Percentiles rank a stretch among this genome's conserved stretches.
These are phyloP conservation scores for Rapana venosa DNA, from an alignment of 2,888 invertebrate genomes.

Conservation along the genomic window DNA sequence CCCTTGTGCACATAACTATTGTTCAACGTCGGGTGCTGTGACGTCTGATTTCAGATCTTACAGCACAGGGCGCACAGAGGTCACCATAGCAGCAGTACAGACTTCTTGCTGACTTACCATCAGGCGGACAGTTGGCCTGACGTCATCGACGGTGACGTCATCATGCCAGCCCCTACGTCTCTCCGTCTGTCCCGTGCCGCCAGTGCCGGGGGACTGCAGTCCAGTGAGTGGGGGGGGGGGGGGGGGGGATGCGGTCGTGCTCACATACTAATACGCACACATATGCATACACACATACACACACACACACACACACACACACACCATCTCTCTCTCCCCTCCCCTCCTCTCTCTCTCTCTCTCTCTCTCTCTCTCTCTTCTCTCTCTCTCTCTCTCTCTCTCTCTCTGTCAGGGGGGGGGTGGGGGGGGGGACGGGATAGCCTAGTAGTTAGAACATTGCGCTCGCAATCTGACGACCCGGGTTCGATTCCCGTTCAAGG, in stretches of 20 bases:
- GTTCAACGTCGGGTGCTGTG: no score
- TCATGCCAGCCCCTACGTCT: conserved; percentile 12
- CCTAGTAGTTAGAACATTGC: no score
- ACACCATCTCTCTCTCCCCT: background rate
- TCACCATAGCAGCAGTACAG: background rate
- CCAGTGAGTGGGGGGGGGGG: background rate
- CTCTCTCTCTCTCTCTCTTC: background rate
- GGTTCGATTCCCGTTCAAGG: no score
- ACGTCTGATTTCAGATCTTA: conserved; percentile 5
- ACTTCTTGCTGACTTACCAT: background rate
- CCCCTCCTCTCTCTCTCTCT: background rate
- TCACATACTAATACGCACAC: background rate
- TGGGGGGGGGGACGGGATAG: no score
- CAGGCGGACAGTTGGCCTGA: background rate
- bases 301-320: background rate
- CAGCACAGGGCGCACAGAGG: background rate
- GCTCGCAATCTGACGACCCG: no score
- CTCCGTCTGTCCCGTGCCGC: conserved; percentile 19
- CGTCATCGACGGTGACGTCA: conserved; percentile 21
- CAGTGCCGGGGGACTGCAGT: background rate
- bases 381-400: background rate
- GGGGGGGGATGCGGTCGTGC: background rate
- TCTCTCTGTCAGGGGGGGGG: no score
- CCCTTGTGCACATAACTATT: no score
- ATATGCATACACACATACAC: conserved; percentile 13